Evolutionary conservation across 2,888 invertebrate species (phyloP), one percentile per base, ranked within the genome.

Genomic region (Argynnis bischoffii): DNA sequence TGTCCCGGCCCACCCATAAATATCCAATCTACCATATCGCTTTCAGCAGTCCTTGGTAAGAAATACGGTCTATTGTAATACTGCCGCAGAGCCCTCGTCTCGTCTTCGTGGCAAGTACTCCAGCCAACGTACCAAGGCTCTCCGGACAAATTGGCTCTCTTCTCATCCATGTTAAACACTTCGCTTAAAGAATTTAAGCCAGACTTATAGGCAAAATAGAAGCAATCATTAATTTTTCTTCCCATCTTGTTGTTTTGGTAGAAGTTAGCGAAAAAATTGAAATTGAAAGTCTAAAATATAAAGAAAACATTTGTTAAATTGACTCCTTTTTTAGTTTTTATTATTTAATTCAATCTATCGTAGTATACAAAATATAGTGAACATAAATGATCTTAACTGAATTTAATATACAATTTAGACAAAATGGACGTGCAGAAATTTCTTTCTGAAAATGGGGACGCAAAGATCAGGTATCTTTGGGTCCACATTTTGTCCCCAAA

Each of bases 1-100:
- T 97, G 95, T 0, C 99, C 99, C 0, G 97, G 96, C 46, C 97
- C 98, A 1, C 99, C 99, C 96, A 99, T 99, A 84, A 99, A 99
- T 76, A 99, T 96, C 99, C 99, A 99, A 87, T 98, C 98, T 0
- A 97, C 95, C 71, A 96, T 96, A 79, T 97, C 97, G 78, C 96
- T 97, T 85, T 99, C 98, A 0, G 99, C 96, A 0, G 95, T 95
- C 48, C 87, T 88, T 0, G 99, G 98, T 63, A 99, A 93, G 86
- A 99, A 99, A 83, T 99, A 98, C 0, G 99, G 99, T 47, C 96
- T 92, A 1, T 93, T 89, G 83, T 98, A 98, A 82, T 97, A 97
- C 64, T 94, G 84, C 57, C 98, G 94, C 65, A 99, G 91, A 54
- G 94, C 92, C 77, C 95, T 94, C 0, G 97, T 97, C 65, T 97